Conservation (phyloP, 2,113 vertebrate genomes). For the Thymallus thymallus region DNA sequence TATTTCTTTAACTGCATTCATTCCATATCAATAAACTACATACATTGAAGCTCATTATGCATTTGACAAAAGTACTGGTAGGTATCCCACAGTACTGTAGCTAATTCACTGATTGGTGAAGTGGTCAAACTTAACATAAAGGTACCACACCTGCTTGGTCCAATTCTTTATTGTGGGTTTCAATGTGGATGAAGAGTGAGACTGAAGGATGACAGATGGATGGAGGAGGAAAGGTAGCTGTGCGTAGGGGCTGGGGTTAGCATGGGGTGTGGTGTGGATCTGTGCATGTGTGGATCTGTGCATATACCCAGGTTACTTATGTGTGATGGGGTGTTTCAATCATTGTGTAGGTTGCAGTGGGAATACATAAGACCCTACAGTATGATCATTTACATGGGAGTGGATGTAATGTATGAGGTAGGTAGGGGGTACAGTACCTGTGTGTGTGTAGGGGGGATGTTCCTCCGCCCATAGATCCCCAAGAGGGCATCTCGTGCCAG, state of each 20-base stretch:
- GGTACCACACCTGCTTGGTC: too few relatives aligned
- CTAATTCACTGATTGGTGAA: too few relatives aligned
- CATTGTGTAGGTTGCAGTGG: too few relatives aligned
- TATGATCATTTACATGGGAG: not conserved
- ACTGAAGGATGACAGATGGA: not conserved
- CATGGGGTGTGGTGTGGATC: not conserved
- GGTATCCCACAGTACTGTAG: not conserved
- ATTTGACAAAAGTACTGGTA: not conserved
- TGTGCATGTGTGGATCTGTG: too few relatives aligned
- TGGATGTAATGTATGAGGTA: not conserved
- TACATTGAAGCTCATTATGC: not conserved
- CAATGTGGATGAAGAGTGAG: not conserved
- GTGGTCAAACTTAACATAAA: too few relatives aligned
- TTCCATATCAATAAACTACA: not conserved
- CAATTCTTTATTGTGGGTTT: too few relatives aligned
- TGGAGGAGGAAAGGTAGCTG: not conserved
- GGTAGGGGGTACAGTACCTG: constrained; percentile 78
- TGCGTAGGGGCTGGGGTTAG: not conserved
- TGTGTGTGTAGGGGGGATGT: constrained; percentile 96
- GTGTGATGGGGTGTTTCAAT: too few relatives aligned
- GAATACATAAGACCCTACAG: not conserved
- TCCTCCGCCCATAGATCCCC: constrained; percentile 96
- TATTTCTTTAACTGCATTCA: not conserved
- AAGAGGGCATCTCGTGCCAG: constrained; percentile 92
- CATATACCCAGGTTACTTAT: too few relatives aligned